A percentile compares a stretch with the other conserved stretches of the same genome.
phyloP scores from a whole-genome alignment of 1,140 invertebrate species.

The Medauroidea extradentata region DNA sequence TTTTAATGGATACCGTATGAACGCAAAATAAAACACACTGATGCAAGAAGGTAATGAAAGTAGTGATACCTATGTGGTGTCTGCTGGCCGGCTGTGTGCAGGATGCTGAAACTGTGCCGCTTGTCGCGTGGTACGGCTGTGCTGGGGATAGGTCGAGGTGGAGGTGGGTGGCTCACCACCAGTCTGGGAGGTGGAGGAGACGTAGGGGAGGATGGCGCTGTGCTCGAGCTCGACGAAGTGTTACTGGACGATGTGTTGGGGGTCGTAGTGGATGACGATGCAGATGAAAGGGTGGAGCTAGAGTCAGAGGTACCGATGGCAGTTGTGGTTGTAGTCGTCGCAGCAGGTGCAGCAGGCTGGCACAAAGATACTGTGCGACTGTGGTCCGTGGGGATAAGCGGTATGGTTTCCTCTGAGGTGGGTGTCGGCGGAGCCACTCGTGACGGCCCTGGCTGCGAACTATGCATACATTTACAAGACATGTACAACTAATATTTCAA shows the following conservation, averaged over 20 bases:
- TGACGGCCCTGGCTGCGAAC: slow-evolving; percentile 56
- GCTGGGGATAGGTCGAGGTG: slow-evolving; percentile 10
- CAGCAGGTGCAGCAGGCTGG: not conserved
- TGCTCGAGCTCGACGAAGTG: slow-evolving; percentile 55
- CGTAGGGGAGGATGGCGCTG: slow-evolving; percentile 48
- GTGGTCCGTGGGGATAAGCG: slow-evolving; percentile 49
- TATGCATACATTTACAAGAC: slow-evolving; percentile 26
- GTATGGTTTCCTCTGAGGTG: slow-evolving; percentile 52
- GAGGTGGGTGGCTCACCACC: slow-evolving; percentile 22
- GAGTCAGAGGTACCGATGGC: slow-evolving; percentile 39
- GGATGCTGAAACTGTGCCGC: slow-evolving; percentile 62
- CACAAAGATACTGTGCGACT: not conserved
- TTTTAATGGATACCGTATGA: too few relatives aligned
- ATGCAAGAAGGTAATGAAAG: too few relatives aligned
- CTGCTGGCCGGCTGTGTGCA: slow-evolving; percentile 50
- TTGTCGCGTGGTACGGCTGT: slow-evolving; percentile 56
- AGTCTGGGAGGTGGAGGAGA: slow-evolving; percentile 44
- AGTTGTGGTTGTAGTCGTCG: not conserved
- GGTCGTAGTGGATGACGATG: slow-evolving; percentile 50
- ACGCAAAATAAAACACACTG: too few relatives aligned
- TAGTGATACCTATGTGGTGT: slow-evolving; percentile 42
- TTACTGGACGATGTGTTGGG: slow-evolving; percentile 58
- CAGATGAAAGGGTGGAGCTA: slow-evolving; percentile 51
- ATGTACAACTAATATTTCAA: not conserved
- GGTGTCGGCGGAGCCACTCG: slow-evolving; percentile 59